Evolutionary conservation across 2,888 invertebrate genomes (phyloP), one percentile per base, ranked within the genome.

Genomic region (Cephus pygmeus): DNA sequence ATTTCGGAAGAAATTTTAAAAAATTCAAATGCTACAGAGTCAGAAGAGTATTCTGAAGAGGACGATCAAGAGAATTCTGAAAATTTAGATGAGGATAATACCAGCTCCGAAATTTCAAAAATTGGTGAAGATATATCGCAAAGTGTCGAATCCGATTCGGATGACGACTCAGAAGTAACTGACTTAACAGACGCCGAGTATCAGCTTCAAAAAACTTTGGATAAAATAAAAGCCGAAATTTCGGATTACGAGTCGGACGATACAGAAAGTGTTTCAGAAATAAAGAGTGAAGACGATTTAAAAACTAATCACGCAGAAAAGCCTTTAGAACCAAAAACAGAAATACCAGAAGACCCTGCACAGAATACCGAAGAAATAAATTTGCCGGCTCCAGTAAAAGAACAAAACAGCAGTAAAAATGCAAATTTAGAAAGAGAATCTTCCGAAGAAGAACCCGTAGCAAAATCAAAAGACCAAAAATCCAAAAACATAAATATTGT

Each of bases 31-130:
- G 23, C 71, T 15, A 80, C 83, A 77, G 90, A 91, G 56, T 91
- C 75, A 12, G 80, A 91, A 79, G 90, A 91, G 77, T 91, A 92
- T 81, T 91, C 92, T 31, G 93, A 92, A 78, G 91, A 93, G 82
- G 91, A 91, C 80, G 81, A 91, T 85, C 81, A 88, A 79, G 79
- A 80, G 73, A 81, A 79, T 30, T 76, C 81, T 9, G 81, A 81
- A 69, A 75, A 80, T 73, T 4, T 69, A 12, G 76, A 73, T 73
- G 79, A 79, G 36, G 75, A 73, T 15, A 68, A 76, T 75, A 76
- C 77, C 3, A 77, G 75, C 30, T 80, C 77, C 9, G 76, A 80
- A 80, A 73, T 69, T 40, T 80, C 80, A 12, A 75, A 71, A 31
- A 73, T 40, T 40, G 15, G 0, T 12, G 12, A 40, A 15, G 15